Conservation (phyloP, 2,113 vertebrate genomes). For the Nycticorax nycticorax region DNA sequence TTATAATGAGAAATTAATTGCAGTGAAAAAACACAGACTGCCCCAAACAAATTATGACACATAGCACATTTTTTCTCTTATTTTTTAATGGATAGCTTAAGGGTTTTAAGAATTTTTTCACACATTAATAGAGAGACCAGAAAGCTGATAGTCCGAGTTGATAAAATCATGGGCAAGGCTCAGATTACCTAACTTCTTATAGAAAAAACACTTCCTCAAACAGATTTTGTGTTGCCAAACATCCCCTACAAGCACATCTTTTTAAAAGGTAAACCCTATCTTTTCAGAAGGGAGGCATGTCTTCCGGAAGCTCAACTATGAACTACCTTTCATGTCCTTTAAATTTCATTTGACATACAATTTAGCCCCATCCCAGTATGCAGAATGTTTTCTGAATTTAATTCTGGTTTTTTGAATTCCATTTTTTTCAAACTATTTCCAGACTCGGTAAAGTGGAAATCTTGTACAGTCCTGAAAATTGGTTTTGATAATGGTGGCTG, state of each 20-base stretch:
- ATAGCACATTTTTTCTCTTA: neutral
- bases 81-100: neutral
- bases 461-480: neutral
- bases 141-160: neutral
- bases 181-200: neutral
- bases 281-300: neutral
- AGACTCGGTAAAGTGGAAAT: neutral
- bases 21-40: neutral
- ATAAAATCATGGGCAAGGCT: neutral
- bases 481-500: neutral
- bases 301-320: neutral
- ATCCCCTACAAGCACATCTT: neutral
- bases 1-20: neutral
- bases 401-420: neutral
- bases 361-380: neutral
- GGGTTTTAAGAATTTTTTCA: neutral
- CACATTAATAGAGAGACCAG: neutral
- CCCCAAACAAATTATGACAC: neutral
- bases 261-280: neutral
- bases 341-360: neutral
- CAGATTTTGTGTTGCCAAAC: neutral
- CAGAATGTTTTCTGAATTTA: neutral
- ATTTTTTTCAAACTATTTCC: neutral
- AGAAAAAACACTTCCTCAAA: neutral
- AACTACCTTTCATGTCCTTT: neutral